Conservation (phyloP, 2,113 vertebrate species). For the Amblyopsis rosae region DNA sequence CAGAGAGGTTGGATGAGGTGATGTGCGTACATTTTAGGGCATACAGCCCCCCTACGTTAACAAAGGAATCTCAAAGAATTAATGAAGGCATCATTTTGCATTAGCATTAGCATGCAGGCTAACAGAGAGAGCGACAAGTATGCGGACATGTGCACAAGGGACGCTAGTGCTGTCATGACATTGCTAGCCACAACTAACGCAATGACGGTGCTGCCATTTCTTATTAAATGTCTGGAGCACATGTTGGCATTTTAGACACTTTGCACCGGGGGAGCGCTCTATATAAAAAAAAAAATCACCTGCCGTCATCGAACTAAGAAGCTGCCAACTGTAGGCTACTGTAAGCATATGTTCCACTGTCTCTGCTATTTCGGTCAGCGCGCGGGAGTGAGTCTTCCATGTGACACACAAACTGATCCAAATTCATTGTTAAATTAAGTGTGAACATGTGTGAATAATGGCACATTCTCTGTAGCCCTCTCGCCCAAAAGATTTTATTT, state of each 20-base stretch:
- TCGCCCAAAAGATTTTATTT: no score
- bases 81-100: no score
- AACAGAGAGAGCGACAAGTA: no score
- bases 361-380: constrained; percentile 25
- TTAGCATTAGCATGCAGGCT: no score
- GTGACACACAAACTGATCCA: constrained; percentile 35
- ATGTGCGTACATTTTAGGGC: background rate
- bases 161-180: background rate
- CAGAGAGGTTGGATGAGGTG: constrained; percentile 8
- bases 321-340: constrained; percentile 43
- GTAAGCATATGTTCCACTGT: constrained; percentile 44
- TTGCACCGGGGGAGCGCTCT: constrained; percentile 17
- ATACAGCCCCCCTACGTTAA: background rate
- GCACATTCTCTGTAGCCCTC: background rate
- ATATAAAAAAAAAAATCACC: background rate
- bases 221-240: constrained; percentile 25
- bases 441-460: constrained; percentile 10
- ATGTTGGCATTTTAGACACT: constrained; percentile 37
- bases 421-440: constrained; percentile 14
- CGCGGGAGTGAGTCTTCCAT: constrained; percentile 40
- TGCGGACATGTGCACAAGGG: background rate
- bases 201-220: constrained; percentile 28
- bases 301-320: constrained; percentile 3
- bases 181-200: background rate
- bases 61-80: constrained; percentile 2